Conservation (phyloP, 2,888 invertebrate species). For the Drosophila rubida region DNA sequence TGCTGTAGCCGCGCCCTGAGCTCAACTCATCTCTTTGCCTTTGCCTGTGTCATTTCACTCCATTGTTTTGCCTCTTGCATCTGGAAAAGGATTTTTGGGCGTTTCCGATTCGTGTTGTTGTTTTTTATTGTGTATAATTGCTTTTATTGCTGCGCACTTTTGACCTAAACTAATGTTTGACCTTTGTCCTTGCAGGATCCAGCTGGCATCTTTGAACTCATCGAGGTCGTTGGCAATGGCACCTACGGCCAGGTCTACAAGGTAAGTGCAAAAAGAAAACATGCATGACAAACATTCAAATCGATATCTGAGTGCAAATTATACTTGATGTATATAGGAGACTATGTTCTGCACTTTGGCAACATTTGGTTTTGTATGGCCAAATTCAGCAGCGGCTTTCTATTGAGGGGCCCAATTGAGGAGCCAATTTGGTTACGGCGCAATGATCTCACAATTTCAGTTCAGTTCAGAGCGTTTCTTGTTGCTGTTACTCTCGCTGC, state of each 20-base stretch:
- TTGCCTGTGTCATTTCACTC: slow-evolving; percentile 8
- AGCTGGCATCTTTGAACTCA: slow-evolving; percentile 99
- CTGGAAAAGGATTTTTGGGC: slow-evolving; percentile 50
- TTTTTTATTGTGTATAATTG: slow-evolving; percentile 22
- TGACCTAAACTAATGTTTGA: slow-evolving; percentile 24
- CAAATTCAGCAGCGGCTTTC: slow-evolving; percentile 48
- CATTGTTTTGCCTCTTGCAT: slow-evolving; percentile 30
- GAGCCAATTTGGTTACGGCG: slow-evolving; percentile 62
- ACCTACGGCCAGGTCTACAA: slow-evolving; percentile 99
- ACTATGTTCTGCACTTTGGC: neutral
- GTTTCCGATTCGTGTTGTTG: slow-evolving; percentile 34
- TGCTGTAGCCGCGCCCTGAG: slow-evolving; percentile 34
- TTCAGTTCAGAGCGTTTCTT: slow-evolving; percentile 18
- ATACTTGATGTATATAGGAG: neutral
- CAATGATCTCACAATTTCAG: slow-evolving; percentile 62
- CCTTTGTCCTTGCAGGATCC: slow-evolving; percentile 92
- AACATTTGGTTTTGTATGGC: slow-evolving; percentile 5
- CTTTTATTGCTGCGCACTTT: slow-evolving; percentile 20
- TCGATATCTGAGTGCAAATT: neutral
- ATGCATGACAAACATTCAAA: too few species aligned
- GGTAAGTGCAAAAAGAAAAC: slow-evolving; percentile 87
- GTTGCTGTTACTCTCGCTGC: slow-evolving; percentile 22
- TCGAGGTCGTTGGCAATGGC: slow-evolving; percentile 99
- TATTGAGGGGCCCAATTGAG: slow-evolving; percentile 29
- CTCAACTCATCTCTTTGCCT: slow-evolving; percentile 3